A percentile compares a stretch with the other conserved stretches of the same genome.
Evolutionary conservation across 2,113 vertebrate genomes (phyloP).

Genomic region (Spermophilus dauricus): DNA sequence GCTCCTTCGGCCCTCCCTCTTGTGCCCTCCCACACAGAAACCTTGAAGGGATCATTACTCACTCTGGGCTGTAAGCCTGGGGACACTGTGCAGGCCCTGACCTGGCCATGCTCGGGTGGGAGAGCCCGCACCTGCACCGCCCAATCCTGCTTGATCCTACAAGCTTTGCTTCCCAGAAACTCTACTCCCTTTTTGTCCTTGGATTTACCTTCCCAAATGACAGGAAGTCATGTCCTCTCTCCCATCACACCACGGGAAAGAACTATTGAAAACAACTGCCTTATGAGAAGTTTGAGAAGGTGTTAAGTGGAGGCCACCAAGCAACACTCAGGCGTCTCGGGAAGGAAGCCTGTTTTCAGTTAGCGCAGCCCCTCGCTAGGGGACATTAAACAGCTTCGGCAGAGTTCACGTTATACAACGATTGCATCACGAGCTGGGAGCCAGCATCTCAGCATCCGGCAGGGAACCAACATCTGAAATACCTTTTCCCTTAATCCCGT

Average conservation of each 20-base stretch:
- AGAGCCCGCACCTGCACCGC: accelerated
- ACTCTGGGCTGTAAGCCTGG: no score
- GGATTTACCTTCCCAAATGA: neutral
- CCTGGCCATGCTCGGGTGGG: no score
- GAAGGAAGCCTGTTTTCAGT: neutral
- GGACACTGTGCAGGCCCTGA: neutral
- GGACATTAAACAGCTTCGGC: neutral
- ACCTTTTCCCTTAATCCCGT: neutral
- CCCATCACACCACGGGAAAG: neutral
- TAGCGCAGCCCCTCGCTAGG: neutral
- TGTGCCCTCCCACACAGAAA: neutral
- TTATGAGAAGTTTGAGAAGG: neutral
- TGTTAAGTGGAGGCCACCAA: neutral
- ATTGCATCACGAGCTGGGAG: neutral
- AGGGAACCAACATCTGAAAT: conserved; percentile 25
- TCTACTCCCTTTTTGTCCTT: accelerated
- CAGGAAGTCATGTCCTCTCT: neutral
- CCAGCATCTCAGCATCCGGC: neutral
- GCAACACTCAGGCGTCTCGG: neutral
- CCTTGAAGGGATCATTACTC: no score
- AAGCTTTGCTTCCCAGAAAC: neutral
- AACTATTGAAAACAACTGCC: neutral
- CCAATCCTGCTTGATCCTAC: neutral
- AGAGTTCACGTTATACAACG: neutral
- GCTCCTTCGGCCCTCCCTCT: neutral